Evolutionary conservation across 2,888 invertebrate genomes (phyloP).

Genomic region (Lamellibrachia satsuma): DNA sequence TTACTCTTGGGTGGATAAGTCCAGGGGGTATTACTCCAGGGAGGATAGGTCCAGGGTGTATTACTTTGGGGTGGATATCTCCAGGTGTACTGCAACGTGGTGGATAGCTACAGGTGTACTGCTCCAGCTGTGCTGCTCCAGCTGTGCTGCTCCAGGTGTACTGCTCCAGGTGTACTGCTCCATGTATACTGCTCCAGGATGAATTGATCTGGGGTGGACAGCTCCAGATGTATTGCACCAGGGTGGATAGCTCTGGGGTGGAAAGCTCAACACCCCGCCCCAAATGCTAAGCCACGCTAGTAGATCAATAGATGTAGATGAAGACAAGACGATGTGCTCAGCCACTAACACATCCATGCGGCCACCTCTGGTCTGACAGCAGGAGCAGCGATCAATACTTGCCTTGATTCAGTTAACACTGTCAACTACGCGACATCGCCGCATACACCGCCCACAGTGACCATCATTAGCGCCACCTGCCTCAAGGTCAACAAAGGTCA

Average conservation of each 20-base stretch:
- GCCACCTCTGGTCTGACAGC: background rate
- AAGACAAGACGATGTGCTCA: background rate
- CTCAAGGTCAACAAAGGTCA: background rate
- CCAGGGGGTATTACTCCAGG: background rate
- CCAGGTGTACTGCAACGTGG: background rate
- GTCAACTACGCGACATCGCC: constrained; percentile 3
- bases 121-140: background rate
- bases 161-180: background rate
- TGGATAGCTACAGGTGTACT: background rate
- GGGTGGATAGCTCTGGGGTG: background rate
- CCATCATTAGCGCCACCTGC: constrained; percentile 17
- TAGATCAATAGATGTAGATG: background rate
- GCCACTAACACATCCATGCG: background rate
- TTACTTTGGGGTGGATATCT: background rate
- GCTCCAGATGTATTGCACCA: background rate
- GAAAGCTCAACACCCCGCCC: background rate
- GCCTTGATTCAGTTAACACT: constrained; percentile 3
- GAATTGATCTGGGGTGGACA: background rate
- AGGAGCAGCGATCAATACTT: background rate
- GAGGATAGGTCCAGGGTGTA: background rate
- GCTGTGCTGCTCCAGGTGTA: background rate
- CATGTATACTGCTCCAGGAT: background rate
- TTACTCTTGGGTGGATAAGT: background rate
- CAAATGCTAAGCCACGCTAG: background rate
- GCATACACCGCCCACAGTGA: background rate